Evolutionary conservation across 2,888 invertebrate species (phyloP).

Genomic region (Eupithecia dodoneata): DNA sequence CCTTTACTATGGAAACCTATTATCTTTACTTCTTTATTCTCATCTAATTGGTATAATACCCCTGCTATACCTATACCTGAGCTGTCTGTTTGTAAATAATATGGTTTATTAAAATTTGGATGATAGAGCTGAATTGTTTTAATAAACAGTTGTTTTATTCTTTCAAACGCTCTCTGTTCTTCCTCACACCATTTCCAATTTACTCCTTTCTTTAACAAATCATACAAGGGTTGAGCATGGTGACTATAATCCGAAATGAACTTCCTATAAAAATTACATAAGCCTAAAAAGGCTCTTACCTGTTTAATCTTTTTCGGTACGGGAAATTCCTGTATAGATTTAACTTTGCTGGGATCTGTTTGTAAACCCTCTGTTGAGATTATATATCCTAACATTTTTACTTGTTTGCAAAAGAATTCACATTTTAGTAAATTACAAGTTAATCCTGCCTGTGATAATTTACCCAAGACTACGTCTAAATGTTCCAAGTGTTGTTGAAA

Average conservation of each 20-base stretch:
- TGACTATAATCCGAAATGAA: neutral
- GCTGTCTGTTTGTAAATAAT: neutral
- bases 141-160: neutral
- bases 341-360: neutral
- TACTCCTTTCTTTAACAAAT: neutral
- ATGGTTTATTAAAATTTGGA: neutral
- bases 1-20: neutral
- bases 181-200: neutral
- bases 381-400: neutral
- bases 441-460: neutral
- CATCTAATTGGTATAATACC: neutral
- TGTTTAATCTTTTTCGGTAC: neutral
- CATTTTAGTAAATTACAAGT: neutral
- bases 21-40: neutral
- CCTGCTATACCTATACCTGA: neutral
- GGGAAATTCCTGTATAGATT: neutral
- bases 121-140: neutral
- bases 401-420: neutral
- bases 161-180: neutral
- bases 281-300: neutral
- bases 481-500: neutral
- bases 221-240: neutral
- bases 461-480: neutral
- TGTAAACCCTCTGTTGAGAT: neutral
- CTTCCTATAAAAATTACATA: neutral